A percentile compares a stretch with the other conserved stretches of the same genome.
phyloP scores from a whole-genome alignment of 2,888 invertebrate species.

The Coelopa pilipes region DNA sequence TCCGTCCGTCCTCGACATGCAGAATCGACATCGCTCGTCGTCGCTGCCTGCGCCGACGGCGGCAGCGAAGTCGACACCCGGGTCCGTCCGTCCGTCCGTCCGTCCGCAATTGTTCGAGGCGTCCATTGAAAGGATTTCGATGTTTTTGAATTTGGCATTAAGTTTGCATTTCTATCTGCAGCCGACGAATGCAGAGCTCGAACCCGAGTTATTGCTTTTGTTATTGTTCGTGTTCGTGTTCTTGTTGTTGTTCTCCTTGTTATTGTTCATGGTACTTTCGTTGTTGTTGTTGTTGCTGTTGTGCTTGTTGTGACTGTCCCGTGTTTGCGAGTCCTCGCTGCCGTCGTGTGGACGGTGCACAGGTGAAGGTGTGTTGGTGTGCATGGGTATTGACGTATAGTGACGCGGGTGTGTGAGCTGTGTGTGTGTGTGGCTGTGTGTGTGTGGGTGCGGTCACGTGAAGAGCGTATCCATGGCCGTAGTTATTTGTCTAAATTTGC shows the following conservation, averaged over 20 bases:
- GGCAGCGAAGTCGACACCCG: neutral
- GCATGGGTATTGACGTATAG: no score
- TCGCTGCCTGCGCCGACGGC: neutral
- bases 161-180: constrained; percentile 28
- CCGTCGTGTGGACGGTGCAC: no score
- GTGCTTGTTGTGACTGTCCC: no score
- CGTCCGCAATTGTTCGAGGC: neutral
- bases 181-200: neutral
- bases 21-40: neutral
- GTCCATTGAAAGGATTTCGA: constrained; percentile 35
- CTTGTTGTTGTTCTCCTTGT: constrained; percentile 12
- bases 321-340: no score
- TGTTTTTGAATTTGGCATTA: constrained; percentile 35
- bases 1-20: neutral
- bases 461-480: neutral
- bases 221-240: constrained; percentile 24
- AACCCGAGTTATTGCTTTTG: neutral
- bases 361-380: no score
- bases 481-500: constrained; percentile 17
- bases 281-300: no score
- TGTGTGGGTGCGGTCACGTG: neutral
- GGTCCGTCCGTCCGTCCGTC: neutral
- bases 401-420: neutral
- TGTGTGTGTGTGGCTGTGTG: neutral
- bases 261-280: no score